Evolutionary conservation across 30 jellyfish, hydroid and myxozoan genomes (phyloP), one percentile per base, ranked within the genome.

Genomic region (Calvadosia cruxmelitensis): DNA sequence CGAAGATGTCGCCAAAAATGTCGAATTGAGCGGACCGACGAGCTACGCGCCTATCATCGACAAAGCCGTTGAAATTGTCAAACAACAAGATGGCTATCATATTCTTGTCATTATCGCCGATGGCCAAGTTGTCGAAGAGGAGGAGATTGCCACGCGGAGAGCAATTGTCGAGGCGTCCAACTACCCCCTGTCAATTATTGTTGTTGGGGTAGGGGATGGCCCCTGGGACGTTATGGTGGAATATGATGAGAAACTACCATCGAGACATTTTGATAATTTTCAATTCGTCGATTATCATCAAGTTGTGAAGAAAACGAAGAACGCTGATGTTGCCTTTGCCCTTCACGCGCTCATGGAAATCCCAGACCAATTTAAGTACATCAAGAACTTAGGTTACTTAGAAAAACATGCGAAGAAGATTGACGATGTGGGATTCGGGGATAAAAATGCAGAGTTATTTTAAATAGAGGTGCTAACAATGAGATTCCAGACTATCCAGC

Each of bases 181-280:
- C 12, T 72, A 67, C 33, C 95, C 95, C 2, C 77, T 84, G 69
- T 84, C 95, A 23, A 84, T 84, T 12, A 78, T 84, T 51, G 75
- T 84, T 12, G 95, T 84, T 0, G 95, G 95, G 62, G 95, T 84
- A 2, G 95, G 95, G 31, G 95, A 84, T 68, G 95, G 95, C 1
- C 95, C 95, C 1, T 84, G 95, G 95, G 71, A 84, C 61, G 64
- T 62, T 48, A 84, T 84, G 95, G 53, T 67, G 24, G 88, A 82
- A 48, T 84, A 84, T 57, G 95, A 84, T 64, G 93, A 78, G 48
- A 78, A 78, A 33, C 76, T 84, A 26, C 80, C 93, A 0, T 28
- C 68, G 28, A 52, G 95, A 50, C 84, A 71, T 35, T 84, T 84
- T 69, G 95, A 84, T 48, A 84, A 84, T 68, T 84, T 84, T 64